Percentiles rank a stretch among this genome's conserved stretches.
phyloP scores from a whole-genome alignment of 2,888 invertebrate genomes.

The Penaeus monodon region DNA sequence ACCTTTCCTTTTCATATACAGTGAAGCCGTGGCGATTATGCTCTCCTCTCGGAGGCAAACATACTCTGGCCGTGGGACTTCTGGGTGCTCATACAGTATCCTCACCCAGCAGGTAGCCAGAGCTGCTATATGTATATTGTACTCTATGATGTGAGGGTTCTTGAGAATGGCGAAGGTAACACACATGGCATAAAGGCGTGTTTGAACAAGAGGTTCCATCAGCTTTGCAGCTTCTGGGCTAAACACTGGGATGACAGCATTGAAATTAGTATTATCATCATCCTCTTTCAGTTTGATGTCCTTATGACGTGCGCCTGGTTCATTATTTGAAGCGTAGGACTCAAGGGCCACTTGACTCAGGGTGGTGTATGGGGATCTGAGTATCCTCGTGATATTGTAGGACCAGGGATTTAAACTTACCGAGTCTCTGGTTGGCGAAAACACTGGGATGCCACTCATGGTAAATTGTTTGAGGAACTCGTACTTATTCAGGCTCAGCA shows the following conservation, averaged over 20 bases:
- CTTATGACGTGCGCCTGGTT: conserved; percentile 16
- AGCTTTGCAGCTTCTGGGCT: conserved; percentile 15
- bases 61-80: conserved; percentile 33
- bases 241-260: conserved; percentile 58
- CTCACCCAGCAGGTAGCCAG: conserved; percentile 48
- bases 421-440: conserved; percentile 46
- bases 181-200: conserved; percentile 51
- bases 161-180: conserved; percentile 56
- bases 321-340: not conserved
- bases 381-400: conserved; percentile 32
- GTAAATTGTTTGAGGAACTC: conserved; percentile 52
- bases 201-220: conserved; percentile 35
- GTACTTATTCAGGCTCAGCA: conserved; percentile 40
- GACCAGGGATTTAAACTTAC: conserved; percentile 56
- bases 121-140: conserved; percentile 46
- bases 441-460: conserved; percentile 53
- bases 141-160: conserved; percentile 56
- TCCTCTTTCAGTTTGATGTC: conserved; percentile 37
- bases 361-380: conserved; percentile 38
- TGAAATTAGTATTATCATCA: conserved; percentile 43
- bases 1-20: conserved; percentile 29
- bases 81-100: conserved; percentile 45
- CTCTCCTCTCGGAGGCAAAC: conserved; percentile 16
- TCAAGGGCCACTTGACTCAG: conserved; percentile 47
- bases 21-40: conserved; percentile 40